These are phyloP conservation scores for Alouatta palliata DNA, from an alignment of 2,113 vertebrate genomes.

Conservation along the genomic window DNA sequence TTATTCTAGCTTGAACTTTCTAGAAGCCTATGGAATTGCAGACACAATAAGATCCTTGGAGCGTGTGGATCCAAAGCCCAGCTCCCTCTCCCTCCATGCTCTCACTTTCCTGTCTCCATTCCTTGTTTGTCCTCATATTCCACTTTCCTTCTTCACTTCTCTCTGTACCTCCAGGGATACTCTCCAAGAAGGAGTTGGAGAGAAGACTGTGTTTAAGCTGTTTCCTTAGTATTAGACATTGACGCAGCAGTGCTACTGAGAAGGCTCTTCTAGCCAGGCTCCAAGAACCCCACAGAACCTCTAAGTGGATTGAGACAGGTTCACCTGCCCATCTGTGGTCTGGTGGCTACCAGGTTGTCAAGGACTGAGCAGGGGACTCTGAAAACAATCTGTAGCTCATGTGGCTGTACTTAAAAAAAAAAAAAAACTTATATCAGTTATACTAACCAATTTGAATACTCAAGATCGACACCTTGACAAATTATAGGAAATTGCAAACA, in stretches of 20 bases:
- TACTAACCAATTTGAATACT: slow-evolving; percentile 48
- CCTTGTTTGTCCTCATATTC: background rate
- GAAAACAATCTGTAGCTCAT: slow-evolving; percentile 48
- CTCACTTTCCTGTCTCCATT: background rate
- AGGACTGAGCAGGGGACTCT: slow-evolving; percentile 56
- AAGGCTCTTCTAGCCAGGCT: fast-evolving
- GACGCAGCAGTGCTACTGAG: background rate
- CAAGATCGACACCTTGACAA: slow-evolving; percentile 75
- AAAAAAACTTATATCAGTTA: slow-evolving; percentile 72
- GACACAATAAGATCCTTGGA: background rate
- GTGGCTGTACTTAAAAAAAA: background rate
- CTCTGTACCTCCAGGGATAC: background rate
- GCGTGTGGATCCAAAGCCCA: background rate
- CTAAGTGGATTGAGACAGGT: background rate
- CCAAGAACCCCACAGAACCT: background rate
- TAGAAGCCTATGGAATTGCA: background rate
- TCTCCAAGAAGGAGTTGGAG: background rate
- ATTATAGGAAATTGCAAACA: slow-evolving; percentile 79
- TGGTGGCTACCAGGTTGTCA: slow-evolving; percentile 10
- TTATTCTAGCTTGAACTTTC: background rate
- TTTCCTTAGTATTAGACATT: background rate
- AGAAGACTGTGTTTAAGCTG: background rate
- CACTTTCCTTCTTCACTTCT: background rate
- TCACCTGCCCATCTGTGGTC: background rate
- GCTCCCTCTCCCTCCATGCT: background rate